phyloP scores from a whole-genome alignment of 2,113 vertebrate species.

The Siphamia tubifer region DNA sequence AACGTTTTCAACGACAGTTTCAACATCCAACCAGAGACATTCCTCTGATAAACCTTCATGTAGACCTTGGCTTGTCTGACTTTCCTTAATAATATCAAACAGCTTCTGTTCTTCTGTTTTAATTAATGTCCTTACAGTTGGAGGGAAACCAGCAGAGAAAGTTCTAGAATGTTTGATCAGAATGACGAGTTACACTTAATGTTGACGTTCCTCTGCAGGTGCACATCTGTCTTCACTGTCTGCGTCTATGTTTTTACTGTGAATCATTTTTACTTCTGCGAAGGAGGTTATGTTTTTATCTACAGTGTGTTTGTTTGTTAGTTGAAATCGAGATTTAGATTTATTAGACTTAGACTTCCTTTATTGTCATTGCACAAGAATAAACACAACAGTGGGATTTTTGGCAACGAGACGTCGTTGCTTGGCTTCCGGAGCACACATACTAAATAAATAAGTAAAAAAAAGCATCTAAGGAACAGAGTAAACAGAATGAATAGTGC shows the following conservation, averaged over 20 bases:
- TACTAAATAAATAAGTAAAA: no score
- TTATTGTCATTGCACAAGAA: no score
- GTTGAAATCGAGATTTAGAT: no score
- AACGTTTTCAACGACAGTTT: constrained; percentile 1
- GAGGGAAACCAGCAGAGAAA: constrained; percentile 8
- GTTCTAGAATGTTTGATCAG: constrained; percentile 21
- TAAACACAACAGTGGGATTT: no score
- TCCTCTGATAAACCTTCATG: constrained; percentile 8
- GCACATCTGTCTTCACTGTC: not conserved
- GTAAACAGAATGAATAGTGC: no score
- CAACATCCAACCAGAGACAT: constrained; percentile 25
- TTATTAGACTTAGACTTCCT: no score
- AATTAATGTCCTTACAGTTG: constrained; percentile 5
- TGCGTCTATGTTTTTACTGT: constrained; percentile 9
- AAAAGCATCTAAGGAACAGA: no score
- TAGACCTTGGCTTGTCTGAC: not conserved
- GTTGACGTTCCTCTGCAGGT: constrained; percentile 4
- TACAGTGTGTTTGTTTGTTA: no score
- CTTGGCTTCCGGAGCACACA: no score
- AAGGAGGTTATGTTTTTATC: no score
- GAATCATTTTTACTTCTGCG: no score
- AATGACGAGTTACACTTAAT: constrained; percentile 37
- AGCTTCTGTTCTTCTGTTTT: not conserved
- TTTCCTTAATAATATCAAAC: constrained; percentile 35
- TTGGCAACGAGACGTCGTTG: no score